Evolutionary conservation across 2,797 vertebrate genomes (phyloP).

Genomic region (Pelobates cultripes): DNA sequence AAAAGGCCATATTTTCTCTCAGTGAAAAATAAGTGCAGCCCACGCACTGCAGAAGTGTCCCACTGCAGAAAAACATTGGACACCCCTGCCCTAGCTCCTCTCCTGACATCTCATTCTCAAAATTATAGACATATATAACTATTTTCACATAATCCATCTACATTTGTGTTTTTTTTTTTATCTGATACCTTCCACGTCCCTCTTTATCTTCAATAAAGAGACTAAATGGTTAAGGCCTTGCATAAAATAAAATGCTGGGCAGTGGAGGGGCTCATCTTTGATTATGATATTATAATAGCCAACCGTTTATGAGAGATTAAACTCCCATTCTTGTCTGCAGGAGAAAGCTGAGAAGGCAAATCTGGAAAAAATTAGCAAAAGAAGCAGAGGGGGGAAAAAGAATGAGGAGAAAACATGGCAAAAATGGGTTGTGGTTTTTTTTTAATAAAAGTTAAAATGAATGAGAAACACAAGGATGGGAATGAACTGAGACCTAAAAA

Average conservation of each 20-base stretch:
- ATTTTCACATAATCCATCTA: background rate
- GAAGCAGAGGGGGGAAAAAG: constrained; percentile 20
- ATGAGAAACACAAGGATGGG: constrained; percentile 2
- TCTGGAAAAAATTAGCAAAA: constrained; percentile 39
- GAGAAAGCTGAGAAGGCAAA: constrained; percentile 51
- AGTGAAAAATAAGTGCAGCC: no score
- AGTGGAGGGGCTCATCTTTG: constrained; percentile 68
- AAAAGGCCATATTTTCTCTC: no score
- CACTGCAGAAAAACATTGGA: no score
- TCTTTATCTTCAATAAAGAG: constrained; percentile 19
- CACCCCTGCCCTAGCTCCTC: no score
- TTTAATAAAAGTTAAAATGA: background rate
- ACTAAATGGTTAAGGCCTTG: constrained; percentile 63
- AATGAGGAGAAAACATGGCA: constrained; percentile 7
- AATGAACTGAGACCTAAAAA: background rate
- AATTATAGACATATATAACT: no score
- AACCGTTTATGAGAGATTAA: constrained; percentile 77
- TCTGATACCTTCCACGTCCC: background rate
- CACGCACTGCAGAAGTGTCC: no score
- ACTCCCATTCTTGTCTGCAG: constrained; percentile 66
- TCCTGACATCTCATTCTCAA: no score
- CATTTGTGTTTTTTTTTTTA: background rate
- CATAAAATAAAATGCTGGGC: constrained; percentile 61
- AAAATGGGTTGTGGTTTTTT: background rate
- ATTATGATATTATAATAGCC: constrained; percentile 74